A percentile compares a stretch with the other conserved stretches of the same genome.
Evolutionary conservation across 1,140 invertebrate genomes (phyloP).

Genomic region (Magallana ariakensis): DNA sequence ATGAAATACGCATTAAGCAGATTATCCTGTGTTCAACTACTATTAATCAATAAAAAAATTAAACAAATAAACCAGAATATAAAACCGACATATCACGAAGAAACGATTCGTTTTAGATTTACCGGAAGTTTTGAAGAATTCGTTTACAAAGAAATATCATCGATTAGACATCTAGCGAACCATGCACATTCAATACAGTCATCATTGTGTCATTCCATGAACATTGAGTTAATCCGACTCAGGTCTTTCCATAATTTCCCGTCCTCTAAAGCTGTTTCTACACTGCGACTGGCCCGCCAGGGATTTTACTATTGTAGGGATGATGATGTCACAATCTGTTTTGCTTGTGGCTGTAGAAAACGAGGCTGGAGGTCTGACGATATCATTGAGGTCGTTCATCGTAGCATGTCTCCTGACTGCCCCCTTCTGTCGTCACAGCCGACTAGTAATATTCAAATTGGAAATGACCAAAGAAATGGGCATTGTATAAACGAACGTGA

Average conservation of each 20-base stretch:
- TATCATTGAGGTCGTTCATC: conserved; percentile 38
- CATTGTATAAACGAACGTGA: no score
- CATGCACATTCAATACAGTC: background rate
- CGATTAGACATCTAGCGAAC: background rate
- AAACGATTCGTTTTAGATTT: background rate
- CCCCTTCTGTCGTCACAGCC: background rate
- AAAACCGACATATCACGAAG: no score
- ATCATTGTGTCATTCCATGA: background rate
- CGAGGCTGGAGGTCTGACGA: conserved; percentile 18
- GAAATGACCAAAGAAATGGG: background rate
- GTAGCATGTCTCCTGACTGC: conserved; percentile 29
- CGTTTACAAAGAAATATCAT: background rate
- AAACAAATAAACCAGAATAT: no score
- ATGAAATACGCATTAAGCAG: no score
- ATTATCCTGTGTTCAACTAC: no score
- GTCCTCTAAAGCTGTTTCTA: conserved; percentile 4
- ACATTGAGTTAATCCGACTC: background rate
- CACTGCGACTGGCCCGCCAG: conserved; percentile 21
- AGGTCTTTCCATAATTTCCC: conserved; percentile 35
- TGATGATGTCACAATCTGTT: conserved; percentile 35
- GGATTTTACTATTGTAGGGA: conserved; percentile 46
- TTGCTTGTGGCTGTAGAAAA: conserved; percentile 39
- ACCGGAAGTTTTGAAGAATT: background rate
- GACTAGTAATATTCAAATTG: background rate
- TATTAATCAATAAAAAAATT: no score